These are phyloP conservation scores for Drosophila affinis DNA, from an alignment of 2,888 invertebrate genomes.

Conservation along the genomic window DNA sequence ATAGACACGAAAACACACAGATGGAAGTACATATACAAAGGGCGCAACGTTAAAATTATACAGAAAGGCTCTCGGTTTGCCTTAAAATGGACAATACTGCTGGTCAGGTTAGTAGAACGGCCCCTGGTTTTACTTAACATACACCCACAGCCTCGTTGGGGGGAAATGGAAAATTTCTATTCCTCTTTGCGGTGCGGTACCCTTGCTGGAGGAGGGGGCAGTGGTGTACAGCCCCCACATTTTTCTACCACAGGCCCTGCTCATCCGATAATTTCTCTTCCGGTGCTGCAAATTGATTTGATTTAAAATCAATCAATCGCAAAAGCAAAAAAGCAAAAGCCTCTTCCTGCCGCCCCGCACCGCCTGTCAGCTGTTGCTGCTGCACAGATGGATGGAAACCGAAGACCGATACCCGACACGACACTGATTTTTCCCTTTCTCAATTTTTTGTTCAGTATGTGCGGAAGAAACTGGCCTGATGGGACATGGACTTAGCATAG, in stretches of 20 bases:
- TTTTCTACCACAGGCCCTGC: background rate
- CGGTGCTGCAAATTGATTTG: background rate
- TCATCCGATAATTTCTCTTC: background rate
- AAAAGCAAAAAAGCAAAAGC: background rate
- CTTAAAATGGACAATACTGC: slow-evolving; percentile 71
- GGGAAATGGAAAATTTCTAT: background rate
- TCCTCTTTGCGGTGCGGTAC: background rate
- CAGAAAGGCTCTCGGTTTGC: slow-evolving; percentile 34
- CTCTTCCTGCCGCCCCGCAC: background rate
- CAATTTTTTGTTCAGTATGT: slow-evolving; percentile 57
- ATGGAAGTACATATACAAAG: slow-evolving; percentile 52
- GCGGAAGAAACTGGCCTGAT: slow-evolving; percentile 67
- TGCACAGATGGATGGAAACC: background rate
- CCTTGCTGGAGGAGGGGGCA: background rate
- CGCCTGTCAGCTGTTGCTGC: background rate
- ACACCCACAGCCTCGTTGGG: background rate
- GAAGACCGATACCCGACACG: background rate
- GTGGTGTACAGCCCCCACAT: background rate
- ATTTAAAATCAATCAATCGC: background rate
- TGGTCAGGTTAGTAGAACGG: slow-evolving; percentile 65
- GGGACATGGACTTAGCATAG: slow-evolving; percentile 55
- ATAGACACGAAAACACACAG: slow-evolving; percentile 35
- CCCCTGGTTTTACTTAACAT: background rate
- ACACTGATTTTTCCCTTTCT: background rate
- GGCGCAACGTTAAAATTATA: slow-evolving; percentile 55